Conservation (phyloP, 2,888 invertebrate species). For the Drosophila borealis region DNA sequence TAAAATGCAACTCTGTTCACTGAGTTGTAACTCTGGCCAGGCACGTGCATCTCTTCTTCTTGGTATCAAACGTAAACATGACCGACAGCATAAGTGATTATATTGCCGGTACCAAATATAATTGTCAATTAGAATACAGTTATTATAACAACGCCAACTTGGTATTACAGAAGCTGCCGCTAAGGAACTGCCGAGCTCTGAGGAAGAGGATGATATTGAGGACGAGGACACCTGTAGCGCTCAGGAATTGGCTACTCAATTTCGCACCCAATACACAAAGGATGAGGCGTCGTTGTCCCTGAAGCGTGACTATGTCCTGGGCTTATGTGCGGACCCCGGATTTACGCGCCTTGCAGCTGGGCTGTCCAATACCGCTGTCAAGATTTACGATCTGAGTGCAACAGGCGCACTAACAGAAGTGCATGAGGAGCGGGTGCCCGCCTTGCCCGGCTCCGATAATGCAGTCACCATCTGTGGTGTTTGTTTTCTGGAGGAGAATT, state of each 20-base stretch:
- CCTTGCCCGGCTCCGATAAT: not conserved
- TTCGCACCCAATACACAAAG: constrained; percentile 73
- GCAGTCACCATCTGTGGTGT: constrained; percentile 72
- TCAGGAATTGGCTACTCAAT: constrained; percentile 73
- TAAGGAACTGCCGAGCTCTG: constrained; percentile 50
- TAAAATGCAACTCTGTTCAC: constrained; percentile 13
- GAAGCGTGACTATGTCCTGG: constrained; percentile 87
- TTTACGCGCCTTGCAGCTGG: constrained; percentile 86
- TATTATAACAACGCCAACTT: not conserved
- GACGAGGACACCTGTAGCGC: constrained; percentile 80
- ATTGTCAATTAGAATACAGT: not conserved
- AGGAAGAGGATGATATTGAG: constrained; percentile 73
- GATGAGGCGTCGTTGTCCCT: constrained; percentile 86
- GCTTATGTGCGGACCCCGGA: constrained; percentile 86
- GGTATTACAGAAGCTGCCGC: constrained; percentile 42
- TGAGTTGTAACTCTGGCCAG: constrained; percentile 8
- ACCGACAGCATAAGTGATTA: constrained; percentile 45
- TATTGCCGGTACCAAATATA: constrained; percentile 34
- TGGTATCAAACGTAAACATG: constrained; percentile 45
- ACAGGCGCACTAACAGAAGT: constrained; percentile 79
- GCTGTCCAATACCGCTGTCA: constrained; percentile 85
- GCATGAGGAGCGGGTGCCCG: constrained; percentile 32
- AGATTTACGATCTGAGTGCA: constrained; percentile 85
- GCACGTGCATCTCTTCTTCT: constrained; percentile 29
- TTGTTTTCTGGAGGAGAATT: constrained; percentile 77